Evolutionary conservation across 2,797 vertebrate genomes (phyloP), one percentile per base, ranked within the genome.

Genomic region (Mallotus villosus): DNA sequence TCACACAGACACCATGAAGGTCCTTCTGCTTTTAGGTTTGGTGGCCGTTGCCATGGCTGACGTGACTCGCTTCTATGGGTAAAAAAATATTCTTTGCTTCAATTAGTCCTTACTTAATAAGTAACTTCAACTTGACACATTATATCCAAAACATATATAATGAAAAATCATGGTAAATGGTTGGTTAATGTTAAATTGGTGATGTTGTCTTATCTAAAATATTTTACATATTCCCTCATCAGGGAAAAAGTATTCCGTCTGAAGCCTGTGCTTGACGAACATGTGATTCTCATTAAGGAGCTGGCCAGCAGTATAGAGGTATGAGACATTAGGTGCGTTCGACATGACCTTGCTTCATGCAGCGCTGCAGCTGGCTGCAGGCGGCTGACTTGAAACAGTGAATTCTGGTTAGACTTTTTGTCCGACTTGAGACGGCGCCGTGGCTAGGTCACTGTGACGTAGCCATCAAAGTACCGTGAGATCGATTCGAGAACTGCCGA

Each of bases 241-340:
- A 98, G 97, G 29, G 94, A 97, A 55, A 95, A 94, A 83, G 95
- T 98, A 65, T 94, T 96, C 75, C 94, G 95, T 72, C 92, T 97
- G 86, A 91, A 84, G 81, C 95, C 94, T 8, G 87, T 80, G 71
- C 84, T 92, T 62, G 90, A 94, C 66, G 82, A 91, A 24, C 92
- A 97, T 70, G 88, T 98, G 81, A 86, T 84, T 73, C 78, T 93
- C 76, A 94, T 99, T 81, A 92, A 79, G 75, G 85, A 93, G 0
- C 80, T 99, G 87, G 92, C 92, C 70, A 71, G 76, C 17, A 90
- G 71, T 60, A 86, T 90, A 2, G 72, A 96, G 93, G 98, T 98
- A 94, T 78, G 74, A n/a, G 51, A n/a, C 51, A 3, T 55, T n/a
- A n/a, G n/a, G n/a, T n/a, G n/a, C n/a, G n/a, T n/a, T n/a, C n/a